A percentile compares a stretch with the other conserved stretches of the same genome.
Conservation (phyloP, 2,888 invertebrate species). For the Sinhomidia bicolor region DNA sequence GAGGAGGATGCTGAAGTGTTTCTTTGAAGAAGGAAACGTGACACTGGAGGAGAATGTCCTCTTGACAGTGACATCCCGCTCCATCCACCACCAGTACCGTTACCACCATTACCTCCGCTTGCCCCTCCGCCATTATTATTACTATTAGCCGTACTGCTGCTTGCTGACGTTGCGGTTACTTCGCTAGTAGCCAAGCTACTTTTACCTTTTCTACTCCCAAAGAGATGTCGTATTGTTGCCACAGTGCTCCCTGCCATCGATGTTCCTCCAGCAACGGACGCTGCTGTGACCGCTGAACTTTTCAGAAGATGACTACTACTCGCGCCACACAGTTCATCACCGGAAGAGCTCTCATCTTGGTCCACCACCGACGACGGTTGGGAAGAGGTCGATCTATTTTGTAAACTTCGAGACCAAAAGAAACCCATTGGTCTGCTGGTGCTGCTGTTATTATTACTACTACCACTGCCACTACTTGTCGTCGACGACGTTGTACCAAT, state of each 20-base stretch:
- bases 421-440: slow-evolving; percentile 56
- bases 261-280: slow-evolving; percentile 51
- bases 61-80: slow-evolving; percentile 16
- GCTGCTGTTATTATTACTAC: neutral
- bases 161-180: neutral
- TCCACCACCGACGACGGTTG: slow-evolving; percentile 74
- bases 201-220: neutral
- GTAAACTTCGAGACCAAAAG: slow-evolving; percentile 76
- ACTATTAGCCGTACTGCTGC: neutral
- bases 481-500: slow-evolving; percentile 8
- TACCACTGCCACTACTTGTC: neutral
- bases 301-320: slow-evolving; percentile 14
- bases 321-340: too few species aligned
- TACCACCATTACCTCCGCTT: slow-evolving; percentile 2
- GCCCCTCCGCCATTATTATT: slow-evolving; percentile 8
- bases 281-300: slow-evolving; percentile 29
- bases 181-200: neutral
- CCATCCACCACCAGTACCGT: neutral
- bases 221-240: neutral
- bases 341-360: slow-evolving; percentile 78
- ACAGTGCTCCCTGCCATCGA: neutral
- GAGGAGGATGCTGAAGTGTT: slow-evolving; percentile 37
- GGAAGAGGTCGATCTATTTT: slow-evolving; percentile 67
- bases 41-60: slow-evolving; percentile 37
- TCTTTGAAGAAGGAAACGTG: slow-evolving; percentile 24